These are phyloP conservation scores for Cydia pomonella DNA, from an alignment of 1,140 invertebrate genomes.

Conservation along the genomic window DNA sequence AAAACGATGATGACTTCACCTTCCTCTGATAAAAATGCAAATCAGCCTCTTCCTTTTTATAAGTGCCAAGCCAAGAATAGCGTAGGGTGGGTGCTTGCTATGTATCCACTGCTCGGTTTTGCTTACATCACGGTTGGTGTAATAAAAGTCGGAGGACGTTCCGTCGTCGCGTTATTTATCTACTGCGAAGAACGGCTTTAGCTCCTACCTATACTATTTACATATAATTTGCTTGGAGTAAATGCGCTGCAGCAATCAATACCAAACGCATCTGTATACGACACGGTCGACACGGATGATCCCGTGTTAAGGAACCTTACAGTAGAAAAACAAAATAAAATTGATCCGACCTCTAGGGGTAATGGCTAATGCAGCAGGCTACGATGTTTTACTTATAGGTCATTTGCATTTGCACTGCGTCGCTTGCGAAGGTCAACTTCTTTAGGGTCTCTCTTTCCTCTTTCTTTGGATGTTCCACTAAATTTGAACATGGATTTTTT, in stretches of 20 bases:
- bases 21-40: slow-evolving; percentile 78
- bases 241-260: neutral
- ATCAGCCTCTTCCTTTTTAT: slow-evolving; percentile 75
- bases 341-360: slow-evolving; percentile 11
- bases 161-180: neutral
- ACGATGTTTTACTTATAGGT: neutral
- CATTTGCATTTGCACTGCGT: slow-evolving; percentile 27
- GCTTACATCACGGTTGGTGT: slow-evolving; percentile 46
- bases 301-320: neutral
- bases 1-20: slow-evolving; percentile 62
- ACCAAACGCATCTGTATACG: neutral
- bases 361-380: neutral
- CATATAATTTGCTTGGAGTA: too few relatives aligned
- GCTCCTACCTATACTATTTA: too few relatives aligned
- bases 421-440: neutral
- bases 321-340: slow-evolving; percentile 17
- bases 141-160: slow-evolving; percentile 31
- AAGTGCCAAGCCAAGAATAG: slow-evolving; percentile 73
- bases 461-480: too few relatives aligned
- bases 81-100: slow-evolving; percentile 65
- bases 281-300: neutral
- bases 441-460: too few relatives aligned
- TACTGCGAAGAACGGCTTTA: neutral
- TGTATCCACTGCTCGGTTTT: slow-evolving; percentile 41
- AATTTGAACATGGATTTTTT: too few relatives aligned